Percentiles rank a stretch among this genome's conserved stretches.
Conservation (phyloP, 1,140 invertebrate genomes). For the Nylanderia fulva region DNA sequence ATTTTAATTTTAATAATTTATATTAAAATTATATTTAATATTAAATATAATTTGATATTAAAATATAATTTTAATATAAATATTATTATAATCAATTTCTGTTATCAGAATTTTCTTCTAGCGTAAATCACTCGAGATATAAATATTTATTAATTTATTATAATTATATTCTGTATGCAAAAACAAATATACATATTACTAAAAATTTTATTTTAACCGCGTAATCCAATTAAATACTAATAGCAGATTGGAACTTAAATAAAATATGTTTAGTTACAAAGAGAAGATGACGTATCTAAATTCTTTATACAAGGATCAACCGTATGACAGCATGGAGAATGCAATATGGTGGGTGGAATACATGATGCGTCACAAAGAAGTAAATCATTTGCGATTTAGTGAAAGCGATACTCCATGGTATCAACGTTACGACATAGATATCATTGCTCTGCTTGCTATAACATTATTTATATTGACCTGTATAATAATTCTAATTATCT, state of each 20-base stretch:
- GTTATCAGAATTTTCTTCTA: background rate
- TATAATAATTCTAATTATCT: background rate
- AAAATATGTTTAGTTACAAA: constrained; percentile 75
- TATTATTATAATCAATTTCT: background rate
- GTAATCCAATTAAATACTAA: background rate
- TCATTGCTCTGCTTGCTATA: constrained; percentile 75
- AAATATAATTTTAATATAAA: background rate
- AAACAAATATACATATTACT: background rate
- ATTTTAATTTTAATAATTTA: too few relatives aligned
- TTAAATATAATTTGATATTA: background rate
- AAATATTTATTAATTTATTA: background rate
- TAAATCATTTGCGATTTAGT: constrained; percentile 77
- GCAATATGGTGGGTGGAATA: constrained; percentile 86
- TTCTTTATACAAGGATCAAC: constrained; percentile 81
- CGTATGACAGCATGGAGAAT: constrained; percentile 74
- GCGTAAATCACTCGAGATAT: background rate
- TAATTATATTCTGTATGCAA: background rate
- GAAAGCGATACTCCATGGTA: constrained; percentile 81
- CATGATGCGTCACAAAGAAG: constrained; percentile 82
- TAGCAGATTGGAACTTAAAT: background rate
- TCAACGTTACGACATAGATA: constrained; percentile 84
- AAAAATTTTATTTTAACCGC: background rate
- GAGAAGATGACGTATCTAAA: constrained; percentile 71
- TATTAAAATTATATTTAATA: too few relatives aligned
- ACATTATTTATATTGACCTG: background rate